Base-by-base conservation (phyloP, 2,888 invertebrate genomes). In the Drosophila meridionalis region DNA sequence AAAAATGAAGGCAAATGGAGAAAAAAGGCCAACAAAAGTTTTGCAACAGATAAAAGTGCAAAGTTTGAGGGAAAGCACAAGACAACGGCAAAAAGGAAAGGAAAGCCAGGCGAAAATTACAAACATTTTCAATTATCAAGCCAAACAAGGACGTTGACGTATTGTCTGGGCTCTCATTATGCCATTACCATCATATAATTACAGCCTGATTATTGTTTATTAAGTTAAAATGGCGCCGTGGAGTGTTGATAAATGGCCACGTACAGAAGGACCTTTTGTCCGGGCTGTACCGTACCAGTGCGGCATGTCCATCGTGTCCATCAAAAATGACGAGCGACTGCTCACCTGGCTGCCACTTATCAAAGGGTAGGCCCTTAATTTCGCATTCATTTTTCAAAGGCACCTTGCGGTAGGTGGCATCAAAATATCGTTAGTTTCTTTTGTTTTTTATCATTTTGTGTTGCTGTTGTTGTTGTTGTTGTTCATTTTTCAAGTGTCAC, bases 121-220 rank as follows among this genome's bases (percentile, higher is more conserved):
- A 86, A 86, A 86, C 86, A 86, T 86, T 87, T 86, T 86, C 85
- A 86, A 86, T 86, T 86, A 86, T 85, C 87, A 83, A 79, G 83
- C 73, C 72, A 86, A 86, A 77, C 80, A 71, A 76, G 80, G 78
- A 78, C 71, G 73, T 72, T 87, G 85, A 85, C 81, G 80, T 78
- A 80, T 85, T 87, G 85, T 83, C 83, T 87, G 80, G 75, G 78
- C 78, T 73, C 76, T 73, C 78, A 78, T 85, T 86, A 82, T 85
- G 74, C 77, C 79, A 77, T 84, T 85, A 83, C 78, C 80, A 78
- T 82, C 76, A 83, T 75, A 86, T 87, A 87, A 88, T 87, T 87
- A 88, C 82, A 78, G 88, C 73, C 86, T 79, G 83, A 86, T 87
- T 88, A 86, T 87, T 86, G 83, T 86, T 87, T 88, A 86, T 87